Percentiles rank a stretch among this genome's conserved stretches.
Evolutionary conservation across 23 tunicate genomes (phyloP).

Genomic region (Aplidium turbinatum): DNA sequence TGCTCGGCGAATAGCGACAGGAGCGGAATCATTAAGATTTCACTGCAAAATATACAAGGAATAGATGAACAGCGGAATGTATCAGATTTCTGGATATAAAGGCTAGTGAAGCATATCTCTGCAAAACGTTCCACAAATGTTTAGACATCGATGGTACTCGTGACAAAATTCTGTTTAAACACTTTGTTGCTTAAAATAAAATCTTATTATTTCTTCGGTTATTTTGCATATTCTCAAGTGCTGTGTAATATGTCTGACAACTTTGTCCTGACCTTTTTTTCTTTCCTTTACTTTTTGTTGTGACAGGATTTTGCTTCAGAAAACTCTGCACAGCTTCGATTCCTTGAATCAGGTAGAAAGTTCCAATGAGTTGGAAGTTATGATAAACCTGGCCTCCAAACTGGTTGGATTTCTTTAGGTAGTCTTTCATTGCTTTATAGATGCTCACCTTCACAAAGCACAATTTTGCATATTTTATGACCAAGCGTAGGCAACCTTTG

Average conservation of each 20-base stretch:
- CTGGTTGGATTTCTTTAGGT: slow-evolving; percentile 19
- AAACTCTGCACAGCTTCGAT: slow-evolving; percentile 10
- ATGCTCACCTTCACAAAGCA: slow-evolving; percentile 13
- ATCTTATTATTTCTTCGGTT: too few species aligned
- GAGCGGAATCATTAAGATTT: background rate
- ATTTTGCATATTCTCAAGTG: too few species aligned
- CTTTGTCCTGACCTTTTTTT: slow-evolving; percentile 8
- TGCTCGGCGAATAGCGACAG: background rate
- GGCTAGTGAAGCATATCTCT: too few species aligned
- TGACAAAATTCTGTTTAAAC: too few species aligned
- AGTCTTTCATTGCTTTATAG: slow-evolving; percentile 17
- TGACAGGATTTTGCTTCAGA: background rate
- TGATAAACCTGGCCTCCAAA: slow-evolving; percentile 31
- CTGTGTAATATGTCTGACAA: too few species aligned
- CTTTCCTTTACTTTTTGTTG: background rate
- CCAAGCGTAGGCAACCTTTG: too few species aligned
- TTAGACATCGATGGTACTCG: too few species aligned
- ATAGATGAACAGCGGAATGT: too few species aligned
- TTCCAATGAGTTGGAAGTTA: slow-evolving; percentile 27
- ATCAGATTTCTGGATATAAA: too few species aligned
- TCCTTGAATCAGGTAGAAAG: slow-evolving; percentile 24
- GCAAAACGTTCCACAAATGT: too few species aligned
- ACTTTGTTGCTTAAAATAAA: too few species aligned
- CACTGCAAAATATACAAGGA: slow-evolving; percentile 26
- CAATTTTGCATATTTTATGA: too few species aligned